phyloP scores from a whole-genome alignment of 1,140 invertebrate species.

The Pristionchus pacificus region DNA sequence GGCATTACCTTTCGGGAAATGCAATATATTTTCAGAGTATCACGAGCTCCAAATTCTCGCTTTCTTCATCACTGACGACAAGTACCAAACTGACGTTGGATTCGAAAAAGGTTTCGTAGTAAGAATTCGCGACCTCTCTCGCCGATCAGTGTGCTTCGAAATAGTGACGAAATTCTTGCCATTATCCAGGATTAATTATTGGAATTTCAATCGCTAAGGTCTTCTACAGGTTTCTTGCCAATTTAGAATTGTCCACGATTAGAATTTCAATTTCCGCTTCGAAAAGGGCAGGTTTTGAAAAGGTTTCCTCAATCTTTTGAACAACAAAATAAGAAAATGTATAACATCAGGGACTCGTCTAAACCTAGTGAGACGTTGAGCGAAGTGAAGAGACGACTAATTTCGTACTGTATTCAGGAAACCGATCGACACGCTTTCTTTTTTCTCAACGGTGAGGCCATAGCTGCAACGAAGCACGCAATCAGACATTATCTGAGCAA shows the following conservation, averaged over 20 bases:
- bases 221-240: conserved; percentile 3
- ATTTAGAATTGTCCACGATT: conserved; percentile 15
- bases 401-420: neutral
- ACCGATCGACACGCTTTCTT: conserved; percentile 35
- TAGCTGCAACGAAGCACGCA: conserved; percentile 38
- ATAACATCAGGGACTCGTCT: too few species aligned
- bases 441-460: conserved; percentile 41
- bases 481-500: conserved; percentile 20
- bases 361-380: too few species aligned
- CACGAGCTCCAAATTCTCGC: conserved; percentile 1
- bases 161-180: neutral
- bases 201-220: too few species aligned
- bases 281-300: too few species aligned
- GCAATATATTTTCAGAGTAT: neutral
- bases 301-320: too few species aligned
- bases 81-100: conserved; percentile 24
- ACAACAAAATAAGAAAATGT: too few species aligned
- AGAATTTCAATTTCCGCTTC: too few species aligned
- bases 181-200: too few species aligned
- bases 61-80: conserved; percentile 16
- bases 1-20: too few species aligned
- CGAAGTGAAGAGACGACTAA: too few species aligned
- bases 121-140: neutral
- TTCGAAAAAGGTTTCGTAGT: conserved; percentile 1
- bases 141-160: neutral